Conservation (phyloP, 2,113 vertebrate species). For the Aspidoscelis tigris region DNA sequence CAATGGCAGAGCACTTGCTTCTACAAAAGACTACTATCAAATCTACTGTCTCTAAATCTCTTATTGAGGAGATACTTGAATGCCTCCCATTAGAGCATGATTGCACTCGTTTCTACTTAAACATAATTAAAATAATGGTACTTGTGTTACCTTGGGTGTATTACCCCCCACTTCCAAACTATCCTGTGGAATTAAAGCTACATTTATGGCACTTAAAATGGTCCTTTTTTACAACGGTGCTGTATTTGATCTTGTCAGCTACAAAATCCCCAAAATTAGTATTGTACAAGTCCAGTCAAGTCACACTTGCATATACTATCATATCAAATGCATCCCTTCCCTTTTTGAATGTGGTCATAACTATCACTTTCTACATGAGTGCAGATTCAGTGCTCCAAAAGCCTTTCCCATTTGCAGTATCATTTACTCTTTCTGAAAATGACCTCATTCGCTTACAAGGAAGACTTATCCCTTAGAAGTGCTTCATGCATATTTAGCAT, state of each 20-base stretch:
- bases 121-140: slow-evolving; percentile 60
- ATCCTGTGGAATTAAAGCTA: slow-evolving; percentile 54
- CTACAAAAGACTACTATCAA: slow-evolving; percentile 35
- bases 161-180: slow-evolving; percentile 37
- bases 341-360: slow-evolving; percentile 7
- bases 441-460: slow-evolving; percentile 5
- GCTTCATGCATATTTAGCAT: not conserved
- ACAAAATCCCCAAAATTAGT: slow-evolving; percentile 42
- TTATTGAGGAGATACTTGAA: slow-evolving; percentile 47
- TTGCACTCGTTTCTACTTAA: slow-evolving; percentile 57
- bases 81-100: slow-evolving; percentile 60
- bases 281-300: slow-evolving; percentile 47
- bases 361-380: slow-evolving; percentile 14
- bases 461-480: slow-evolving; percentile 22
- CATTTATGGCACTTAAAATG: slow-evolving; percentile 29
- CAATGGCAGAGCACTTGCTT: slow-evolving; percentile 46
- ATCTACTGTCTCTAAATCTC: slow-evolving; percentile 51
- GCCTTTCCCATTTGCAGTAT: slow-evolving; percentile 19
- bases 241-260: slow-evolving; percentile 47
- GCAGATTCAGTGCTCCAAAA: slow-evolving; percentile 3
- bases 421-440: slow-evolving; percentile 3
- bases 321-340: slow-evolving; percentile 4
- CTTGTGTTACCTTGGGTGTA: slow-evolving; percentile 53
- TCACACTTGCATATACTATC: not conserved
- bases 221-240: slow-evolving; percentile 34